Base-by-base conservation (phyloP, 2,888 invertebrate species). In the Rotaria socialis region DNA sequence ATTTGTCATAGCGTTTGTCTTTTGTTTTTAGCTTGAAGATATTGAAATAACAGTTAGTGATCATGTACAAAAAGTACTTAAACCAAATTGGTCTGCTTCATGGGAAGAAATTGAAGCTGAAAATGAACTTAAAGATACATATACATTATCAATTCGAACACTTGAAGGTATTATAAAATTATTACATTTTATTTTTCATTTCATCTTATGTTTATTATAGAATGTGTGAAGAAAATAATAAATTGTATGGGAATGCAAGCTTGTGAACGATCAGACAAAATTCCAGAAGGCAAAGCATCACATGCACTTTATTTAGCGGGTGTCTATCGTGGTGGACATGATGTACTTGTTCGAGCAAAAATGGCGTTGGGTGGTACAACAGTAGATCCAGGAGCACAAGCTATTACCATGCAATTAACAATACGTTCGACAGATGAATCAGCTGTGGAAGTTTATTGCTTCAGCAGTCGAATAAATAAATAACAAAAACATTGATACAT, bases 371-470 rank as follows among this genome's bases (percentile, higher is more conserved):
- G 94, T 0, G 90, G 92, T 52, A 93, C 93, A 60, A 93, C 93
- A 55, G 58, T n/a, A 47, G 89, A 90, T 43, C 94, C 95, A n/a
- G 89, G 89, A 11, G 91, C 91, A 0, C 56, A 56, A 50, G 47
- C 75, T 6, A 95, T 97, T 0, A 96, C 96, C 6, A 96, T 98
- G 95, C 95, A 96, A 90, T 92, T 98, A 86, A 95, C 95, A 0
- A 95, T 97, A 0, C 93, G 96, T 84, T 95, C 96, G 43, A 94
- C 95, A 24, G 94, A 96, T 91, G 94, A 94, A 85, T 94, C 94
- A 88, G 94, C 97, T 0, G 95, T 96, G 0, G 95, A 96, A 90
- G 93, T 97, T 24, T n/a, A 94, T 97, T n/a, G 91, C 90, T 5
- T 89, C 90, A 10, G 91, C 91, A 84, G 90, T 91, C 50, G 90